These are phyloP conservation scores for Margarornis squamiger DNA, from an alignment of 2,797 vertebrate species.

Conservation along the genomic window DNA sequence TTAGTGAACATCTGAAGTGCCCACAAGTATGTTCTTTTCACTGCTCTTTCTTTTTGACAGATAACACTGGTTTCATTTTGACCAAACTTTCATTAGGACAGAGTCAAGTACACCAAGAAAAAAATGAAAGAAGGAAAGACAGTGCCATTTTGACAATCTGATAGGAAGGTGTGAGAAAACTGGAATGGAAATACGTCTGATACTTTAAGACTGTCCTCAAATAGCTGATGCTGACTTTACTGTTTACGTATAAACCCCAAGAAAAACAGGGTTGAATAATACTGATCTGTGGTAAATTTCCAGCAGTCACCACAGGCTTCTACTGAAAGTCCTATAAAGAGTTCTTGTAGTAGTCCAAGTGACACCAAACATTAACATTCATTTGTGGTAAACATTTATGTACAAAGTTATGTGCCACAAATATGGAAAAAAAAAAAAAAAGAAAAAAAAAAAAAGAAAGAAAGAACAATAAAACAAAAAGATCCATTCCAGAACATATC, in stretches of 20 bases:
- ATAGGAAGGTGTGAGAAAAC: constrained; percentile 71
- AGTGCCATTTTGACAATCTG: constrained; percentile 91
- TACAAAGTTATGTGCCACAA: constrained; percentile 89
- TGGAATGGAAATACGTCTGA: constrained; percentile 64
- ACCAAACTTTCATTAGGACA: constrained; percentile 80
- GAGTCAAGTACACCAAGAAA: constrained; percentile 68
- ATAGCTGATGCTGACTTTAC: constrained; percentile 79
- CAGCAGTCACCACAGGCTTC: constrained; percentile 75
- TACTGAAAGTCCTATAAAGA: constrained; percentile 76
- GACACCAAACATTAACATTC: constrained; percentile 91
- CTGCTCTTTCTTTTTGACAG: constrained; percentile 87
- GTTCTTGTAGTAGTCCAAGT: constrained; percentile 82
- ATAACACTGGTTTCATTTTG: constrained; percentile 80
- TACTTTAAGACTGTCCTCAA: constrained; percentile 77
- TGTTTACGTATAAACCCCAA: constrained; percentile 80
- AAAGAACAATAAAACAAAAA: constrained; percentile 51
- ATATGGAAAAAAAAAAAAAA: neutral
- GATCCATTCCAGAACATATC: constrained; percentile 84
- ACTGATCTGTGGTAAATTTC: constrained; percentile 77
- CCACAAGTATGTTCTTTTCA: constrained; percentile 94
- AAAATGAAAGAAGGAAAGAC: constrained; percentile 73
- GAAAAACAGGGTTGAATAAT: constrained; percentile 79
- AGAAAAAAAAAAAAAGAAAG: no score
- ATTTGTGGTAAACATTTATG: constrained; percentile 93
- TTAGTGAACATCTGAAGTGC: constrained; percentile 97